Conservation (phyloP, 2,113 vertebrate genomes). For the Nymphicus hollandicus region DNA sequence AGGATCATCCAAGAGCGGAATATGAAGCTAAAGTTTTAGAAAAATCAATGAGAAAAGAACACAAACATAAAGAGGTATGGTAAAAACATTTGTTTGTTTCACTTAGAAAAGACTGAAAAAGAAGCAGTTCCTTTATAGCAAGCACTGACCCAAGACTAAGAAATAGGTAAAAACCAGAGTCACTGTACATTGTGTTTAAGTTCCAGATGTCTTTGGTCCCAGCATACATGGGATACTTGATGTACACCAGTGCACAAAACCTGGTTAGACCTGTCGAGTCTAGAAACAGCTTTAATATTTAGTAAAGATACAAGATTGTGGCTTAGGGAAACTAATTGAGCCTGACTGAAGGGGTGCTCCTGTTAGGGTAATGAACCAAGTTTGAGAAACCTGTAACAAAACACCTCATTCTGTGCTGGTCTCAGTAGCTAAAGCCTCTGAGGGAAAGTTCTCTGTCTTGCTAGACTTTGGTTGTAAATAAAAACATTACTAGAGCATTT, state of each 20-base stretch:
- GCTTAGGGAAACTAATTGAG: not conserved
- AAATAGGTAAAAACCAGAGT: not conserved
- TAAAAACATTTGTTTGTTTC: not conserved
- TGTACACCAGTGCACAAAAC: not conserved
- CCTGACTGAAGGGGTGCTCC: not conserved
- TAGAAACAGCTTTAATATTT: not conserved
- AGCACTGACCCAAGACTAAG: not conserved
- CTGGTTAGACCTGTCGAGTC: not conserved
- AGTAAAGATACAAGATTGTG: not conserved
- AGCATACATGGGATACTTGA: rapidly evolving
- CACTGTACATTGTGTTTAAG: not conserved
- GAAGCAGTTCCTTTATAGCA: not conserved
- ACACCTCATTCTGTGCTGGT: not conserved
- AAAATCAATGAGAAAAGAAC: constrained; percentile 82
- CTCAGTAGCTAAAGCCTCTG: not conserved
- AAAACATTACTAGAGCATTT: not conserved
- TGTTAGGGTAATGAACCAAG: not conserved
- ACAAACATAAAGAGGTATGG: constrained; percentile 79
- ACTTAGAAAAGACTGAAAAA: not conserved
- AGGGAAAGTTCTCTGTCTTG: not conserved
- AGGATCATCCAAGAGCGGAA: constrained; percentile 90
- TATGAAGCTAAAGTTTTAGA: constrained; percentile 88
- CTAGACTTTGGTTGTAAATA: not conserved
- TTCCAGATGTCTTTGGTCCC: not conserved
- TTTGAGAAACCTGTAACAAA: not conserved